These are phyloP conservation scores for Leucoraja ocellata DNA, from an alignment of 2,797 vertebrate genomes.

Conservation along the genomic window DNA sequence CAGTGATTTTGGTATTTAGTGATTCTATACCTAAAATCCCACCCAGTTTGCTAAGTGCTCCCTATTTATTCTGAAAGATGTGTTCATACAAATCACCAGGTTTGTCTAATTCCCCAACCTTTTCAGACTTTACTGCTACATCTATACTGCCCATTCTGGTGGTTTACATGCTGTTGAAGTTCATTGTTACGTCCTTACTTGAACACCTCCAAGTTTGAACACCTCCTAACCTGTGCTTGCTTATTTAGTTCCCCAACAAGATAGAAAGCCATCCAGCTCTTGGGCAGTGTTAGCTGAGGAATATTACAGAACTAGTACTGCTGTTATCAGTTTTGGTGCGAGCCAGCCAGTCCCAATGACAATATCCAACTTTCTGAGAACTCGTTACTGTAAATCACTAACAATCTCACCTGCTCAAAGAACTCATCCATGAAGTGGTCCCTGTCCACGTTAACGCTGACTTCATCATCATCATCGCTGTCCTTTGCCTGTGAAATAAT, in stretches of 20 bases:
- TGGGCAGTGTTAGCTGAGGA: neutral
- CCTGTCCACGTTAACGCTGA: slow-evolving; percentile 79
- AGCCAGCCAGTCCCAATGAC: too few relatives aligned
- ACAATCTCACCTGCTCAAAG: slow-evolving; percentile 81
- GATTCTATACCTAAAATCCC: too few relatives aligned
- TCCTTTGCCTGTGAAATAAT: slow-evolving; percentile 73
- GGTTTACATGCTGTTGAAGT: too few relatives aligned
- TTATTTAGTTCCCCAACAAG: neutral
- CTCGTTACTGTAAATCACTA: neutral
- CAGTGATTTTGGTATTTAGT: too few relatives aligned
- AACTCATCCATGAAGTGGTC: slow-evolving; percentile 93
- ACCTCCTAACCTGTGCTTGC: neutral
- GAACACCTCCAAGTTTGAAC: neutral
- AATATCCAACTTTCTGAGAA: neutral
- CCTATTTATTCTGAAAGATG: too few relatives aligned
- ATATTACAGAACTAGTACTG: neutral
- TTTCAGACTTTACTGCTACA: too few relatives aligned
- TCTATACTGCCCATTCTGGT: too few relatives aligned
- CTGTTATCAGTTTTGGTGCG: neutral
- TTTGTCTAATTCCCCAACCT: too few relatives aligned
- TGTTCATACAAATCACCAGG: too few relatives aligned
- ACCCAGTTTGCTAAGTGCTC: too few relatives aligned
- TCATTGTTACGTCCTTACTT: neutral
- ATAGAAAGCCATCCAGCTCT: neutral
- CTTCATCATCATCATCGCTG: slow-evolving; percentile 83